Evolutionary conservation across 2,113 vertebrate genomes (phyloP).

Genomic region (Cololabis saira): DNA sequence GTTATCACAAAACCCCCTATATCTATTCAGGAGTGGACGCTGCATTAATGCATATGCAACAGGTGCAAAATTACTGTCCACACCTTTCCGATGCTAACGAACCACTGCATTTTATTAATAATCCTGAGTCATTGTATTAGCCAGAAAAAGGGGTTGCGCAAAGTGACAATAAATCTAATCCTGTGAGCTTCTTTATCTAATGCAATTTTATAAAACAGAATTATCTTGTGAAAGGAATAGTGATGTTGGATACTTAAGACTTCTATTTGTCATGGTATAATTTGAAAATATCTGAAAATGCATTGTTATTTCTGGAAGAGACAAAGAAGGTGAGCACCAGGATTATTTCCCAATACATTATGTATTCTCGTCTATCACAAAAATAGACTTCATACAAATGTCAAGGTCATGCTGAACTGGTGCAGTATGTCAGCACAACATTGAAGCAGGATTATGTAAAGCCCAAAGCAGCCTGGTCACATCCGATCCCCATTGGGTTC

Average conservation of each 20-base stretch:
- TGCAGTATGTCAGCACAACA: neutral
- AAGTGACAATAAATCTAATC: neutral
- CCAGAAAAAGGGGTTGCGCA: no score
- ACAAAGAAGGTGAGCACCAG: neutral
- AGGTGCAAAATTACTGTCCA: no score
- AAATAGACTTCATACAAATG: neutral
- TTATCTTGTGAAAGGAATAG: neutral
- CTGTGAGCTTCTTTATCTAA: neutral
- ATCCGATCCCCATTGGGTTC: neutral
- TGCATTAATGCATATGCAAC: no score
- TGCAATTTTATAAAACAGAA: neutral
- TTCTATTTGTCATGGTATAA: neutral
- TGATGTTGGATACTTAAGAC: no score
- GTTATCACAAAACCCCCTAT: no score
- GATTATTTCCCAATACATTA: neutral
- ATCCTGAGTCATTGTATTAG: no score
- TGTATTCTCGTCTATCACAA: neutral
- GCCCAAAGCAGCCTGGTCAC: neutral
- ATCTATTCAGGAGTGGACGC: no score
- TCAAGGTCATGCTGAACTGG: neutral
- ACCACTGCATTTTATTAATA: no score
- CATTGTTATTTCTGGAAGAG: neutral
- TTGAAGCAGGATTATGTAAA: constrained; percentile 2
- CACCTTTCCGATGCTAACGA: no score
- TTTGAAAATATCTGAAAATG: neutral